phyloP scores from a whole-genome alignment of 2,888 invertebrate species.

The Flexamia atlantica region DNA sequence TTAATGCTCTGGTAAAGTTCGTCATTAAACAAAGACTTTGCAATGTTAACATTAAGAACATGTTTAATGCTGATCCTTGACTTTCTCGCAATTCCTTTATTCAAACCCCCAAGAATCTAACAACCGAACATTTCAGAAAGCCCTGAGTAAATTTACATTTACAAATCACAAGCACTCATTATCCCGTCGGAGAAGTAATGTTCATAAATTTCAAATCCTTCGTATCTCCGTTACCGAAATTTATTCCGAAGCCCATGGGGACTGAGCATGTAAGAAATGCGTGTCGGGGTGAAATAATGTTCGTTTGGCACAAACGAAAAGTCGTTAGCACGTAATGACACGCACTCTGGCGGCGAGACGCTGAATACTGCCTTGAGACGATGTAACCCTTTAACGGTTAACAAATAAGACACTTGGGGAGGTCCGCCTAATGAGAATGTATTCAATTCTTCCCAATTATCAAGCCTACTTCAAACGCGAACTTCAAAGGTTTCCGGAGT shows the following conservation, averaged over 20 bases:
- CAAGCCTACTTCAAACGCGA: constrained; percentile 33
- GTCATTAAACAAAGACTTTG: not conserved
- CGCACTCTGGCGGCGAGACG: not conserved
- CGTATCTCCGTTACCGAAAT: constrained; percentile 22
- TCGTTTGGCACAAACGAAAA: constrained; percentile 18
- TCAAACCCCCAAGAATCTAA: constrained; percentile 8
- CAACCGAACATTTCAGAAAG: constrained; percentile 7
- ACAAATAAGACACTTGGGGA: constrained; percentile 31
- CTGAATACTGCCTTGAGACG: not conserved
- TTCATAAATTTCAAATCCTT: constrained; percentile 36
- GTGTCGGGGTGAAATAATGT: constrained; percentile 41
- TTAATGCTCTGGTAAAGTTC: not conserved
- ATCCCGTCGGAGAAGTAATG: not conserved
- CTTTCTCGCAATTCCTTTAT: constrained; percentile 10
- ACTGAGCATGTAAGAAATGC: not conserved
- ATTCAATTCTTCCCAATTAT: constrained; percentile 42
- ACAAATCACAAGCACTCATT: constrained; percentile 38
- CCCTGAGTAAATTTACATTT: constrained; percentile 48
- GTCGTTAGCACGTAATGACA: constrained; percentile 44
- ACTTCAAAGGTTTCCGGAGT: constrained; percentile 50
- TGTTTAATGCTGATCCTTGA: not conserved
- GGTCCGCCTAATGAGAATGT: constrained; percentile 43
- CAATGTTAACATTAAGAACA: not conserved
- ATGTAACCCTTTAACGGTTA: constrained; percentile 44
- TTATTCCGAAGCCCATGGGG: constrained; percentile 3